Base-by-base conservation (phyloP, 2,888 invertebrate species). In the Hydroisotoma schaefferi region DNA sequence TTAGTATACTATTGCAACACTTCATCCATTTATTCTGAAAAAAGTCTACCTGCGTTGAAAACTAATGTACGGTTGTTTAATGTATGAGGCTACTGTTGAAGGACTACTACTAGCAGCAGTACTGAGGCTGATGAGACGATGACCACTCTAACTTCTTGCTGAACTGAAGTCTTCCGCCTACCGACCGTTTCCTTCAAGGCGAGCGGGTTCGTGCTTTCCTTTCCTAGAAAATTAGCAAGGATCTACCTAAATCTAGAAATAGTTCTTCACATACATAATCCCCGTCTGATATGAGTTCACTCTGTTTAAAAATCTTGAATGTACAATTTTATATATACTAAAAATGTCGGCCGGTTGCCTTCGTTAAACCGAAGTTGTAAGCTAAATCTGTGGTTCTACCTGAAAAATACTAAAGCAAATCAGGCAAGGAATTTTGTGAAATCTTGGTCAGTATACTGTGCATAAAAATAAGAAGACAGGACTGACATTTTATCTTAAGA, bases 21-120 rank as follows among this genome's bases (percentile, higher is more conserved):
- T 23, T 52, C 52, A 52, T 52, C 37, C 37, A 52, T n/a, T n/a
- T n/a, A n/a, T 52, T 52, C 29, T 52, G 52, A 22, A 52, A 37
- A 52, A 52, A 20, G n/a, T 15, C 33, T 52, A 52, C 52, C 52
- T 52, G 52, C 37, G 3, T 20, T 20, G 52, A 29, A 52, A 52
- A 52, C 52, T 52, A 52, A 52, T 52, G 52, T 27, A 46, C 12
- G 8, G 23, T 46, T 46, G 46, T 46, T 46, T 46, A 46, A 46
- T 46, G 46, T 25, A 46, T 46, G 46, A 46, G 20, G 43, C n/a
- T n/a, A n/a, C n/a, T n/a, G n/a, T n/a, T n/a, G 22, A 25, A 23
- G 46, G 23, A 10, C 46, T 46, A 22, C 46, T 46, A 4, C 25
- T 8, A 10, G 33, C 15, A 15, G 8, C 8, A 10, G 33, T 33